Evolutionary conservation across 2,888 invertebrate genomes (phyloP).

Genomic region (Cordylochernes scorpioides): DNA sequence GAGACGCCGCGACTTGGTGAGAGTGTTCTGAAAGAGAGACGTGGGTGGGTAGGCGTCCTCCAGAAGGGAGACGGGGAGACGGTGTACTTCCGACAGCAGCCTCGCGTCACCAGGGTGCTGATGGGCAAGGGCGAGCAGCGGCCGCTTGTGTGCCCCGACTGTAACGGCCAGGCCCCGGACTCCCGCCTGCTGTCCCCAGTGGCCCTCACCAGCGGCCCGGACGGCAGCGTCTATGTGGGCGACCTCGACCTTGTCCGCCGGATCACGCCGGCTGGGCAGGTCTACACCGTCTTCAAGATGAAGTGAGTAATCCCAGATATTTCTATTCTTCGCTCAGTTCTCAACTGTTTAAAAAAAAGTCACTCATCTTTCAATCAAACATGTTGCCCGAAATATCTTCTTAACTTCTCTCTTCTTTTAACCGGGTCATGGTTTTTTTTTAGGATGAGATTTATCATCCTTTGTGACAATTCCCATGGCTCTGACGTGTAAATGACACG

Average conservation of each 20-base stretch:
- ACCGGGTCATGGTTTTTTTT: too few species aligned
- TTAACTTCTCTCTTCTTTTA: too few species aligned
- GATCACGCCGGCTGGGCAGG: constrained; percentile 55
- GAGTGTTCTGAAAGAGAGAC: neutral
- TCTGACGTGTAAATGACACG: too few species aligned
- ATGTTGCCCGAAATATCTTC: too few species aligned
- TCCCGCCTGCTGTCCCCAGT: constrained; percentile 69
- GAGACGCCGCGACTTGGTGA: neutral
- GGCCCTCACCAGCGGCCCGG: constrained; percentile 63
- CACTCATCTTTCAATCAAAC: too few species aligned
- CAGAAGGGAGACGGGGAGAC: constrained; percentile 94
- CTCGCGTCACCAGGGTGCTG: constrained; percentile 59
- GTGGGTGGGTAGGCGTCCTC: constrained; percentile 39
- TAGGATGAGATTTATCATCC: neutral
- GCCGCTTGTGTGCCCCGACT: constrained; percentile 36
- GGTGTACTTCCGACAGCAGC: constrained; percentile 73
- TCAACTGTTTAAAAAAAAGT: too few species aligned
- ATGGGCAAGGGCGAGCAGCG: constrained; percentile 78
- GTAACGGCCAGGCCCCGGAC: constrained; percentile 45
- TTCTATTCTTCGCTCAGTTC: too few species aligned
- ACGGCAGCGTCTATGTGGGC: constrained; percentile 78
- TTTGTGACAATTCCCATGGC: too few species aligned
- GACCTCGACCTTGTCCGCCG: constrained; percentile 79
- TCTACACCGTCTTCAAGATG: constrained; percentile 45
- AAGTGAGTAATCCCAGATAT: constrained; percentile 32